Evolutionary conservation across 2,113 vertebrate genomes (phyloP), one percentile per base, ranked within the genome.

Genomic region (Cromileptes altivelis): DNA sequence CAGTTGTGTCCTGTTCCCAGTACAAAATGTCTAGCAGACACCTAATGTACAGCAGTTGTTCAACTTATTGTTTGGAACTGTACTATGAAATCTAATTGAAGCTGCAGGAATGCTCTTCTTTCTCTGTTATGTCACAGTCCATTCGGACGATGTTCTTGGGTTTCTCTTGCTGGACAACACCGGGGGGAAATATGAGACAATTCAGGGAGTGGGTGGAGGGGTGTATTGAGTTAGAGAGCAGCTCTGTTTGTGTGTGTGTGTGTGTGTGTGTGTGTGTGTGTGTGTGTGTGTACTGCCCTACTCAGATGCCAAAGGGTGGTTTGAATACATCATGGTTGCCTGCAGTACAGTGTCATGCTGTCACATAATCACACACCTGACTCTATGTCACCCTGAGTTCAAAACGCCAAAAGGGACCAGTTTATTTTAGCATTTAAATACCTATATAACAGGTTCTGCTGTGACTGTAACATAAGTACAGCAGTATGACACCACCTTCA

Each of bases 91-190:
- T 85, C 13, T 18, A 78, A 82, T 60, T 81, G 76, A 78, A 75
- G 49, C 78, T 75, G 81, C 63, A 83, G 85, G 84, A 89, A 88
- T 63, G 74, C 61, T 86, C 64, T 69, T 68, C 75, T 87, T 90
- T 78, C 70, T 76, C 23, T 27, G 1, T 84, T 86, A 86, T 88
- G 92, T 90, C 89, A 91, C 88, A 81, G 76, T 78, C 42, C 84
- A 87, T 81, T 83, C 80, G 78, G 80, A 58, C 27, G 9, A 78
- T 9, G 74, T 3, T 88, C 80, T 85, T 47, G 6, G 65, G 80
- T 89, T 89, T 91, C 81, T 72, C 13, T 37, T 27, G 71, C 69
- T 74, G 77, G 40, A 19, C 75, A 76, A 45, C 65, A 57, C 70
- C 4, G 49, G 60, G 33, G 49, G 58, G 87, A 77, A 81, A 89